Evolutionary conservation across 1,140 invertebrate species (phyloP).

Genomic region (Lepidurus packardi): DNA sequence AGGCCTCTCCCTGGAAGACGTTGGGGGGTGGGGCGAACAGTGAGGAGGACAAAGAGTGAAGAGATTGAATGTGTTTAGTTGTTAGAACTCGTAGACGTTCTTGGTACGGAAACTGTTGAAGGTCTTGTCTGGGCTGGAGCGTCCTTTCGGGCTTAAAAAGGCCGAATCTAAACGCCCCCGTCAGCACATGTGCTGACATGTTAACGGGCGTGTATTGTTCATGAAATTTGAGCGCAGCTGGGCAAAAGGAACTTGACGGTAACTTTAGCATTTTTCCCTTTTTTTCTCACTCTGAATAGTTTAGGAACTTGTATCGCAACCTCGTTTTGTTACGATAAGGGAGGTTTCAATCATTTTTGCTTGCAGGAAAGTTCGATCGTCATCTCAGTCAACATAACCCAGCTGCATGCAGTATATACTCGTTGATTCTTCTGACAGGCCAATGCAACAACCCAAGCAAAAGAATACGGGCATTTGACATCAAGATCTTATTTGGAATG

Average conservation of each 20-base stretch:
- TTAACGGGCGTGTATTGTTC: background rate
- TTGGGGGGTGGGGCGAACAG: too few relatives aligned
- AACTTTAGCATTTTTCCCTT: background rate
- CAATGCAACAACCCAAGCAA: background rate
- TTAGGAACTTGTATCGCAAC: too few relatives aligned
- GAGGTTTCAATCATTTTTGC: background rate
- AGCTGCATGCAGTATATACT: background rate
- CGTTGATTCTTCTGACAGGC: background rate
- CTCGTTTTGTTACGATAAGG: too few relatives aligned
- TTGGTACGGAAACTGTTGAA: background rate
- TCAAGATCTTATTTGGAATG: background rate
- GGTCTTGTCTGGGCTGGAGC: background rate
- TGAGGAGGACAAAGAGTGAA: background rate
- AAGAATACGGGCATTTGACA: background rate
- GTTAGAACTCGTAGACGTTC: background rate
- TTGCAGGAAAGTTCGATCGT: background rate
- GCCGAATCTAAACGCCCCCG: background rate
- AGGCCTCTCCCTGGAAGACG: background rate
- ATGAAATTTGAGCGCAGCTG: slow-evolving; percentile 1
- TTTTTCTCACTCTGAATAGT: background rate
- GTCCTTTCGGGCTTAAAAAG: background rate
- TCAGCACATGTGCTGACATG: background rate
- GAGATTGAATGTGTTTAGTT: slow-evolving; percentile 11
- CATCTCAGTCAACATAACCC: background rate
- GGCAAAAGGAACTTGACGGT: background rate